Percentiles rank a stretch among this genome's conserved stretches.
phyloP scores from a whole-genome alignment of 2,888 invertebrate species.

The Lacanobia wlatinum region DNA sequence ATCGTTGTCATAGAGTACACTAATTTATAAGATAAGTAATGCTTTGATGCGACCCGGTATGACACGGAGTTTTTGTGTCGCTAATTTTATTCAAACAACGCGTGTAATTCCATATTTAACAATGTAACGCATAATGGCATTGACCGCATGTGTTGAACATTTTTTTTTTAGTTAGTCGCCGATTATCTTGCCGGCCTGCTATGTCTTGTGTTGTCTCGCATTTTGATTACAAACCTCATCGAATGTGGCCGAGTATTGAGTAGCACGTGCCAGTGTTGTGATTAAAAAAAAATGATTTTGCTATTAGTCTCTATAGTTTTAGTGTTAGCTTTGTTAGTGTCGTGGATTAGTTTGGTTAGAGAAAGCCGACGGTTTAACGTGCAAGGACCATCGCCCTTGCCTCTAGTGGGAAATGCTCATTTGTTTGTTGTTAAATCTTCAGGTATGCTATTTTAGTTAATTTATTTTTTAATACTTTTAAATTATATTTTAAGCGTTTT shows the following conservation, averaged over 20 bases:
- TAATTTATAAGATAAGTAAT: background rate
- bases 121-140: constrained; percentile 37
- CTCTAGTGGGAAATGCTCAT: constrained; percentile 88
- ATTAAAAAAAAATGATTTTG: constrained; percentile 74
- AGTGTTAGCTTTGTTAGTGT: constrained; percentile 64
- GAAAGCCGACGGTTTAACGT: constrained; percentile 70
- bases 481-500: background rate
- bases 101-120: constrained; percentile 23
- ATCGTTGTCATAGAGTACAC: background rate
- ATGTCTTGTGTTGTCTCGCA: constrained; percentile 44
- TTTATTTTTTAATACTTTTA: no score
- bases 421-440: constrained; percentile 84
- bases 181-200: constrained; percentile 37
- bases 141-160: constrained; percentile 28
- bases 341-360: constrained; percentile 74
- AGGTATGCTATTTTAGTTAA: constrained; percentile 67
- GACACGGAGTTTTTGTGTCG: background rate
- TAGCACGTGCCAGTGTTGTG: constrained; percentile 74
- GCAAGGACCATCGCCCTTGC: constrained; percentile 80
- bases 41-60: background rate
- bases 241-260: constrained; percentile 46
- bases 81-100: constrained; percentile 11
- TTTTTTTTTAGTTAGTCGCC: constrained; percentile 35
- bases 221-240: constrained; percentile 46
- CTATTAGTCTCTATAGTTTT: constrained; percentile 60